Base-by-base conservation (phyloP, 2,113 vertebrate species). In the Tauraco erythrolophus region DNA sequence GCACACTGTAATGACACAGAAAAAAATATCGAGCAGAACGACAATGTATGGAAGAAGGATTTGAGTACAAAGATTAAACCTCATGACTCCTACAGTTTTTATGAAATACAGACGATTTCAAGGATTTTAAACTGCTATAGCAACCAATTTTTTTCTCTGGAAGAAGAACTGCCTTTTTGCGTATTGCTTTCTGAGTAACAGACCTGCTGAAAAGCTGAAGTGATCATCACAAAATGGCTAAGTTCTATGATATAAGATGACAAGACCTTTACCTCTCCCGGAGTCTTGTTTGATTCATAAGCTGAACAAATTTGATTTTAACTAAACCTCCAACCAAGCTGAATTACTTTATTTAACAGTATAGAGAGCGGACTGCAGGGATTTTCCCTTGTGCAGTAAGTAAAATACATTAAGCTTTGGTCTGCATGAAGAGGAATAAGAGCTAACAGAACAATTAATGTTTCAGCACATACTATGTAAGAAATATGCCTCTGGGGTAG, bases 401-500 rank as follows among this genome's bases (percentile, higher is more conserved):
- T 92, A 91, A 96, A 94, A 81, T 60, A 88, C 68, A 91, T 60
- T n/a, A 89, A 77, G 58, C 11, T 84, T 74, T 70, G 70, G 56
- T 39, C 16, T 84, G 43, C 14, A 41, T 62, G 71, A 75, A 74
- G 39, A 92, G 33, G 25, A 70, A 24, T 30, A 84, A 79, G 30
- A 96, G 57, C 72, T 78, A 81, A 91, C 79, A 81, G 76, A 95
- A 92, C 66, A 96, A 96, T 90, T 95, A 95, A 79, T 62, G 86
- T 88, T 91, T 95, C 64, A 74, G 82, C 68, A 88, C 27, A 50
- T 45, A 30, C 37, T 83, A 57, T 7, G 27, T 21, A 90, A 77
- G 37, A 88, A 93, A 93, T 62, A 72, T 8, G 51, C 43, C 68
- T 94, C 76, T 86, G 48, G 46, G 92, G 46, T 65, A 72, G 39